A percentile compares a stretch with the other conserved stretches of the same genome.
Conservation (phyloP, 2,888 invertebrate genomes). For the Eupithecia abbreviata region DNA sequence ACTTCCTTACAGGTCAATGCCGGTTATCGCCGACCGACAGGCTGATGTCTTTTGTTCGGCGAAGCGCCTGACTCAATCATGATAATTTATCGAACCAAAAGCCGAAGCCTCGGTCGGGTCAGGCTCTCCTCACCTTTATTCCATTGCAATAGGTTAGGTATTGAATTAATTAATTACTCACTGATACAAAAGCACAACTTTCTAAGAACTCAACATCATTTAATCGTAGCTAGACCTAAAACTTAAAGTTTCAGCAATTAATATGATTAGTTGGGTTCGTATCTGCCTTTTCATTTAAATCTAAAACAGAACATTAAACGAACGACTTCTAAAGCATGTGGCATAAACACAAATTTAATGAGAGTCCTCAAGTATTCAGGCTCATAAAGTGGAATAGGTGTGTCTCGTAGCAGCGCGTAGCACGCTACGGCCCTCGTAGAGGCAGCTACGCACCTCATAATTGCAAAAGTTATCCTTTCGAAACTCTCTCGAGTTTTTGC, state of each 20-base stretch:
- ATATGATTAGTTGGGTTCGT: background rate
- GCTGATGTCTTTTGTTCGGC: constrained; percentile 34
- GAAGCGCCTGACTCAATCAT: constrained; percentile 38
- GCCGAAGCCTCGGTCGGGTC: constrained; percentile 17
- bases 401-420: constrained; percentile 39
- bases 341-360: constrained; percentile 9
- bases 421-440: constrained; percentile 39
- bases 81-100: constrained; percentile 40
- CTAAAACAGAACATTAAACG: background rate
- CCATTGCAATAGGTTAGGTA: background rate
- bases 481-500: constrained; percentile 34
- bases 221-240: background rate
- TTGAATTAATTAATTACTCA: background rate
- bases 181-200: background rate
- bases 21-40: constrained; percentile 28
- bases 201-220: background rate
- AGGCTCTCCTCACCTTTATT: constrained; percentile 16
- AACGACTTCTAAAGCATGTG: background rate
- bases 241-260: constrained; percentile 1
- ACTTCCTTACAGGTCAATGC: constrained; percentile 36
- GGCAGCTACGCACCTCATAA: constrained; percentile 39
- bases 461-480: constrained; percentile 42
- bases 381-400: constrained; percentile 36
- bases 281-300: constrained; percentile 12
- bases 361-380: constrained; percentile 17